A percentile compares a stretch with the other conserved stretches of the same genome.
These are phyloP conservation scores for Apodemus sylvaticus DNA, from an alignment of 2,113 vertebrate genomes.

Conservation along the genomic window DNA sequence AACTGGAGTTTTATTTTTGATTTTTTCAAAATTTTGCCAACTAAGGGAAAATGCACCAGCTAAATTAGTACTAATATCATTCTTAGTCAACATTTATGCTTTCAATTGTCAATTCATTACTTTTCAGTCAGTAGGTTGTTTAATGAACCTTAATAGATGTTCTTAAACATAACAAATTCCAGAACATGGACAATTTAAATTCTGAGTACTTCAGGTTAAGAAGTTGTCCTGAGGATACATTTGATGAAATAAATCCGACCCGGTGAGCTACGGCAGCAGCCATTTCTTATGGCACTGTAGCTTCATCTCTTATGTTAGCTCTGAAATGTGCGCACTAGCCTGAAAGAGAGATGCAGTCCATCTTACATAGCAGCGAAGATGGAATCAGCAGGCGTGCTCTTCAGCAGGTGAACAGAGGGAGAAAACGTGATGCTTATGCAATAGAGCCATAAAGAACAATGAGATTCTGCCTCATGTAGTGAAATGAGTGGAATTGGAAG, in stretches of 20 bases:
- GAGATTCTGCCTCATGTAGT: too few species aligned
- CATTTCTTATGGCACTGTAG: not conserved
- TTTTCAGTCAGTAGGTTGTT: not conserved
- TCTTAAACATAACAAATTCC: not conserved
- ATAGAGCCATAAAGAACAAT: not conserved
- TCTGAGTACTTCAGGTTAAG: not conserved
- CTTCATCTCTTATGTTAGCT: not conserved
- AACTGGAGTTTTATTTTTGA: not conserved
- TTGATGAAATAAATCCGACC: not conserved
- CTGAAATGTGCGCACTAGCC: too few species aligned
- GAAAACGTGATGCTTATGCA: not conserved
- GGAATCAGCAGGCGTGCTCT: too few species aligned
- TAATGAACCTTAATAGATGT: not conserved
- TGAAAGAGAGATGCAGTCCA: not conserved
- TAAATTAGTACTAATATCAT: not conserved
- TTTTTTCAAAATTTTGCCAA: not conserved
- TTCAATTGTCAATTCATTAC: conserved; percentile 32
- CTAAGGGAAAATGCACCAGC: not conserved
- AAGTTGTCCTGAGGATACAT: not conserved
- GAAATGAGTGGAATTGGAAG: not conserved
- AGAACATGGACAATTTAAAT: not conserved
- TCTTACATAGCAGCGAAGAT: not conserved
- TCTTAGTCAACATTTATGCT: not conserved
- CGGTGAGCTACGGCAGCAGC: not conserved
- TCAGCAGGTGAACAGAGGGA: not conserved